phyloP scores from a whole-genome alignment of 2,797 vertebrate species.

The Gadopsis marmoratus region DNA sequence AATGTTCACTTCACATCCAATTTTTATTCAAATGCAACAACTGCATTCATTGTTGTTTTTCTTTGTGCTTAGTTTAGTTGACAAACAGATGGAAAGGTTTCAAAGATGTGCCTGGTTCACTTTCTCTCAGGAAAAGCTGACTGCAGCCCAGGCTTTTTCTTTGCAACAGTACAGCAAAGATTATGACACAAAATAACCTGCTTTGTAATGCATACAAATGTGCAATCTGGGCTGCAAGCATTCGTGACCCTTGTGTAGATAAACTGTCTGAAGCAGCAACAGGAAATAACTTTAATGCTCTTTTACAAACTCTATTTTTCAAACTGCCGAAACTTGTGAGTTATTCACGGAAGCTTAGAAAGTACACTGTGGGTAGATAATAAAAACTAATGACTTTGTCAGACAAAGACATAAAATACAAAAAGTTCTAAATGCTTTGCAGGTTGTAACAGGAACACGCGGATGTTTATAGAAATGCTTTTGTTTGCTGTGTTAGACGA shows the following conservation, averaged over 20 bases:
- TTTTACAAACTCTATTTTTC: constrained; percentile 6
- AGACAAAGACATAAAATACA: not conserved
- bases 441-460: not conserved
- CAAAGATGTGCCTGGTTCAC: not conserved
- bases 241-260: constrained; percentile 6
- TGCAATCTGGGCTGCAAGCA: not conserved
- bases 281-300: not conserved
- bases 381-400: constrained; percentile 20
- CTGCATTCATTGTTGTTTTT: not conserved
- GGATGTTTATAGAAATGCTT: not conserved
- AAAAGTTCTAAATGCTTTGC: not conserved
- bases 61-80: not conserved
- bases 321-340: not conserved
- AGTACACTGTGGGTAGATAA: constrained; percentile 2
- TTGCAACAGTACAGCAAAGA: not conserved
- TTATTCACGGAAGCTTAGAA: not conserved
- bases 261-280: constrained; percentile 12
- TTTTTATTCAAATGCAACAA: not conserved
- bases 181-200: not conserved
- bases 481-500: not conserved
- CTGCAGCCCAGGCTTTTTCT: not conserved
- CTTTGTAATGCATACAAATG: constrained; percentile 15
- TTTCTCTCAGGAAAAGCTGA: not conserved
- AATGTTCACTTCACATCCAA: not conserved
- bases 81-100: not conserved